Conservation (phyloP, 2,113 vertebrate genomes). For the Callipepla californica region DNA sequence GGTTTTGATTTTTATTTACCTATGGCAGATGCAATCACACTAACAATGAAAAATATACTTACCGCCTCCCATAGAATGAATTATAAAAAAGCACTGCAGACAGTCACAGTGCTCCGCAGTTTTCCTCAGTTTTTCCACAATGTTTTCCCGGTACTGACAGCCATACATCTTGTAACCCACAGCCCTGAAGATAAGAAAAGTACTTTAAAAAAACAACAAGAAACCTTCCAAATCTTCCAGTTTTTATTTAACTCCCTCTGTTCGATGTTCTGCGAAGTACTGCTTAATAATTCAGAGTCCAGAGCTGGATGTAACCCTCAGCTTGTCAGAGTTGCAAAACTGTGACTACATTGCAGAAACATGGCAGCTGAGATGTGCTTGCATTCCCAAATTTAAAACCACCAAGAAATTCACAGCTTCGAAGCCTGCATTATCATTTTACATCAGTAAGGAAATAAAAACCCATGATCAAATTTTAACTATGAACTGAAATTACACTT, state of each 20-base stretch:
- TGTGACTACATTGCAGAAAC: not conserved
- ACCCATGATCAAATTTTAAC: not conserved
- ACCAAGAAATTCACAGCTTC: not conserved
- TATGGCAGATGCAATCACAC: not conserved
- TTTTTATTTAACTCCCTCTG: not conserved
- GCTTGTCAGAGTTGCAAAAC: not conserved
- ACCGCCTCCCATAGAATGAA: conserved; percentile 99
- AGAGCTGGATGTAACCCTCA: not conserved
- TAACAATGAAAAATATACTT: conserved; percentile 39
- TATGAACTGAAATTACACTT: not conserved
- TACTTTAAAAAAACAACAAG: not conserved
- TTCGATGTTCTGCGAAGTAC: not conserved
- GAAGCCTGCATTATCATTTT: not conserved
- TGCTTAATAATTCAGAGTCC: not conserved
- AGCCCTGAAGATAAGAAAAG: conserved; percentile 82
- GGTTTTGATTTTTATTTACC: not conserved
- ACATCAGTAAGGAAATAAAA: not conserved
- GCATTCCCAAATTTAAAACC: too few species aligned
- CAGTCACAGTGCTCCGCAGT: conserved; percentile 93
- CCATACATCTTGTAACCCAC: conserved; percentile 92
- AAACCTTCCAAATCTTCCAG: not conserved
- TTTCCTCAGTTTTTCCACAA: conserved; percentile 90
- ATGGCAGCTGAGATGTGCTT: not conserved
- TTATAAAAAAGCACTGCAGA: conserved; percentile 95
- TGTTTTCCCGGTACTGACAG: conserved; percentile 85